Evolutionary conservation across 1,140 invertebrate species (phyloP).

Genomic region (Paracyclopina nana): DNA sequence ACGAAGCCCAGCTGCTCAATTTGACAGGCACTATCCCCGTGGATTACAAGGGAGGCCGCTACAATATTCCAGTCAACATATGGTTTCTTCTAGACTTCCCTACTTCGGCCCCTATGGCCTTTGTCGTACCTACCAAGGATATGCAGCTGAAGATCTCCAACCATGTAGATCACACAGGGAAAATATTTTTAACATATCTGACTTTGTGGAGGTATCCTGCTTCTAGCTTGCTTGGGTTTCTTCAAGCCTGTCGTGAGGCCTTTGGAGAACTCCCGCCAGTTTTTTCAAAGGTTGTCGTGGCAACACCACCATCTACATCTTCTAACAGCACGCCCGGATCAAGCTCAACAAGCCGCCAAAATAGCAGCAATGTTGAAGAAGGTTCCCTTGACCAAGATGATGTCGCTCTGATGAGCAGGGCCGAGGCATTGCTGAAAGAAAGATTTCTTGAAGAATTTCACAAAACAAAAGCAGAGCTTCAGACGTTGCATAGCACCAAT

Average conservation of each 20-base stretch:
- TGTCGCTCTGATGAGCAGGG: no score
- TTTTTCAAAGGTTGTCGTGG: background rate
- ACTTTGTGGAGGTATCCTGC: slow-evolving; percentile 58
- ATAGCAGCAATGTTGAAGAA: no score
- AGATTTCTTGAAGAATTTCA: background rate
- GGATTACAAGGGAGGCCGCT: slow-evolving; percentile 61
- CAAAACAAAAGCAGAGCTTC: slow-evolving; percentile 4
- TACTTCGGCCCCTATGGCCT: slow-evolving; percentile 87
- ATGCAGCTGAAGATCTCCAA: slow-evolving; percentile 86
- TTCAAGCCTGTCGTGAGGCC: background rate
- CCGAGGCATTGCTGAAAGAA: background rate
- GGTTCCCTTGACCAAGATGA: no score
- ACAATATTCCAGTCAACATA: slow-evolving; percentile 91
- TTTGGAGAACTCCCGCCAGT: background rate
- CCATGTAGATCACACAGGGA: slow-evolving; percentile 84
- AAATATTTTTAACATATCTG: slow-evolving; percentile 87
- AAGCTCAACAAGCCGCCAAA: no score
- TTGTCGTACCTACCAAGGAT: slow-evolving; percentile 77
- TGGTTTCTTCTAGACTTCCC: slow-evolving; percentile 95
- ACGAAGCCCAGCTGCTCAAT: slow-evolving; percentile 53
- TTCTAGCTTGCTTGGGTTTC: background rate
- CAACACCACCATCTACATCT: background rate
- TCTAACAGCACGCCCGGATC: no score
- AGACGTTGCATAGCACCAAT: background rate
- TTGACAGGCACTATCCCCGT: slow-evolving; percentile 83